A percentile compares a stretch with the other conserved stretches of the same genome.
Conservation (phyloP, 2,113 vertebrate genomes). For the Mesitornis unicolor region DNA sequence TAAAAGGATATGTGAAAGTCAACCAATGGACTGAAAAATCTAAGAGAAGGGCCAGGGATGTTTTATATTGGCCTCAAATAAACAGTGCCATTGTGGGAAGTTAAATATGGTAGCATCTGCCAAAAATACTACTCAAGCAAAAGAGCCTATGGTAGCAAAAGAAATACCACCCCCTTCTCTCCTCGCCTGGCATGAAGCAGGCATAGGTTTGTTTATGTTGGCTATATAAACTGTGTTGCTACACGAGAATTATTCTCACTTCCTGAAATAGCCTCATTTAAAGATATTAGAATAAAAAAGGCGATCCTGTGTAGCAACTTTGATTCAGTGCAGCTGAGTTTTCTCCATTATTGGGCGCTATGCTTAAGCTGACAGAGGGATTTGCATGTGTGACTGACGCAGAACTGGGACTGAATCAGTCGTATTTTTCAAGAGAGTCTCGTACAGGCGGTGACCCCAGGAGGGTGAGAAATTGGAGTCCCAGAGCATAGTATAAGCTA, state of each 20-base stretch:
- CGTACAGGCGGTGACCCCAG: not conserved
- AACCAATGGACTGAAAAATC: conserved; percentile 14
- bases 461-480: not conserved
- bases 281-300: not conserved
- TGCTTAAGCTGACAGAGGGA: not conserved
- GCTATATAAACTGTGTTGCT: conserved; percentile 52
- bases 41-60: conserved; percentile 29
- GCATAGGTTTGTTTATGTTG: conserved; percentile 40
- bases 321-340: not conserved
- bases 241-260: conserved; percentile 10
- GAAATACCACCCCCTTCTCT: not conserved
- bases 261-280: conserved; percentile 37
- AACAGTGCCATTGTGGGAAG: conserved; percentile 63
- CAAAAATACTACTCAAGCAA: conserved; percentile 35
- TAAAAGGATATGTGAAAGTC: conserved; percentile 47
- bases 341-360: not conserved
- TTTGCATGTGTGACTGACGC: not conserved
- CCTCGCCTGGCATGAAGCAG: conserved; percentile 37
- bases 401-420: not conserved
- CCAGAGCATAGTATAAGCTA: not conserved
- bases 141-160: conserved; percentile 33
- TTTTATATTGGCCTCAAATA: conserved; percentile 57
- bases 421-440: not conserved
- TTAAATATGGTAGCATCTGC: conserved; percentile 57
- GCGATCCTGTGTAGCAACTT: fast-evolving